Conservation (phyloP, 2,888 invertebrate species). For the Poecilobothrus nobilitatus region DNA sequence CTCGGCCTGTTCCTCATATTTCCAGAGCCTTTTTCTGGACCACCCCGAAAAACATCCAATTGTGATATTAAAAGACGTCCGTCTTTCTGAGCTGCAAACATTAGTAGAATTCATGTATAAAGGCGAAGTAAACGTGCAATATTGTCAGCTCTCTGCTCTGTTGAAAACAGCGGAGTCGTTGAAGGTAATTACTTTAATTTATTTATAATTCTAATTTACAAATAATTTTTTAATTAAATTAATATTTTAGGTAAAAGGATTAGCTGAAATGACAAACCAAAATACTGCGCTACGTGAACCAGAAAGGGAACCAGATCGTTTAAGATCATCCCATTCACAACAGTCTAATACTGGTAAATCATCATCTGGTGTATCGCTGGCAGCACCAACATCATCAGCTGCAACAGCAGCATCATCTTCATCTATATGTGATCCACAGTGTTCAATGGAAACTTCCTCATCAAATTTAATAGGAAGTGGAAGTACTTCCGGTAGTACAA, state of each 20-base stretch:
- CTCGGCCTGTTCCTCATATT: slow-evolving; percentile 92
- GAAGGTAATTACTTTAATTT: slow-evolving; percentile 50
- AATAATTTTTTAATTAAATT: not conserved
- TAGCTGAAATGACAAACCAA: slow-evolving; percentile 86
- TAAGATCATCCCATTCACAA: slow-evolving; percentile 42
- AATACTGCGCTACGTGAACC: slow-evolving; percentile 51
- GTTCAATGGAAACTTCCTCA: slow-evolving; percentile 25
- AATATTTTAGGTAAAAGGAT: slow-evolving; percentile 60
- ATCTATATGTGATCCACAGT: slow-evolving; percentile 25
- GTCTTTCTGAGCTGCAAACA: slow-evolving; percentile 80
- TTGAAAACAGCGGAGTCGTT: slow-evolving; percentile 88
- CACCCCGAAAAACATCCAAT: slow-evolving; percentile 89
- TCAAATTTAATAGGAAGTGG: not conserved
- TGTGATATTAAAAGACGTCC: slow-evolving; percentile 90
- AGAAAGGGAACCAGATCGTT: slow-evolving; percentile 46
- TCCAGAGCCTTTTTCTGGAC: slow-evolving; percentile 86
- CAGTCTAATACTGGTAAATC: slow-evolving; percentile 29
- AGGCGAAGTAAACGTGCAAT: slow-evolving; percentile 91
- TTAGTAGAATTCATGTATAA: slow-evolving; percentile 95
- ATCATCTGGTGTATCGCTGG: slow-evolving; percentile 40
- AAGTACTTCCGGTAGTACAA: not conserved
- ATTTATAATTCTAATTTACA: not conserved
- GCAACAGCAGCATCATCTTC: slow-evolving; percentile 23
- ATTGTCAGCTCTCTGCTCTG: slow-evolving; percentile 82
- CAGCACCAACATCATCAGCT: slow-evolving; percentile 36